Evolutionary conservation across 92 coral and sea anemone genomes (phyloP).

Genomic region (Palythoa grandiflora): DNA sequence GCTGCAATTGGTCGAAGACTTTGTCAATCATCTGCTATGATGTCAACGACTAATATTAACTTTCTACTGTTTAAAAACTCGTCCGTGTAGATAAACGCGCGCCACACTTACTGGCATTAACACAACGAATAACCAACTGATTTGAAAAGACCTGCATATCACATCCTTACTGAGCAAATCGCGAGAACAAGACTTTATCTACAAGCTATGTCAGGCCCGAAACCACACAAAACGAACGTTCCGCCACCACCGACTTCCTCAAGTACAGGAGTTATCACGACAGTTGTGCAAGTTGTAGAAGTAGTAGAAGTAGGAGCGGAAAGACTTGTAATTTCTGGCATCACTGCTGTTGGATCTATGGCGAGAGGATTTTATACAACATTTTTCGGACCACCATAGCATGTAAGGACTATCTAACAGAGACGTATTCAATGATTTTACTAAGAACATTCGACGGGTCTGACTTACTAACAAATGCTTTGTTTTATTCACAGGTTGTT

Average conservation of each 20-base stretch:
- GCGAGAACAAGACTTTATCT: no score
- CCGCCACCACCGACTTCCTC: background rate
- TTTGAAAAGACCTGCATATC: no score
- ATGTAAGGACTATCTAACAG: background rate
- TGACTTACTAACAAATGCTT: background rate
- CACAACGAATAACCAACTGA: no score
- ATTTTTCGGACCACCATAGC: background rate
- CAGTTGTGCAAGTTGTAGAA: no score
- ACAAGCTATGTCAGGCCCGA: conserved; percentile 9
- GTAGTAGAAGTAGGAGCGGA: no score
- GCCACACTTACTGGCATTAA: background rate
- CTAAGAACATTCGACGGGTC: background rate
- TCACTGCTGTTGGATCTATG: background rate
- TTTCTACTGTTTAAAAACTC: background rate
- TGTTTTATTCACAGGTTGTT: background rate
- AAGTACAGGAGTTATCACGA: background rate
- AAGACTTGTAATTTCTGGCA: background rate
- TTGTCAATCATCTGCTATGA: conserved; percentile 7
- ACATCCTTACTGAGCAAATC: no score
- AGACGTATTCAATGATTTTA: background rate
- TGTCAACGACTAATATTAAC: background rate
- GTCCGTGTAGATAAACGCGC: background rate
- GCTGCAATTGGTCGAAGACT: no score
- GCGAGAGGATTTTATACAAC: background rate
- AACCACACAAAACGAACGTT: background rate